Evolutionary conservation across 2,888 invertebrate species (phyloP).

Genomic region (Eudasyphora cyanicolor): DNA sequence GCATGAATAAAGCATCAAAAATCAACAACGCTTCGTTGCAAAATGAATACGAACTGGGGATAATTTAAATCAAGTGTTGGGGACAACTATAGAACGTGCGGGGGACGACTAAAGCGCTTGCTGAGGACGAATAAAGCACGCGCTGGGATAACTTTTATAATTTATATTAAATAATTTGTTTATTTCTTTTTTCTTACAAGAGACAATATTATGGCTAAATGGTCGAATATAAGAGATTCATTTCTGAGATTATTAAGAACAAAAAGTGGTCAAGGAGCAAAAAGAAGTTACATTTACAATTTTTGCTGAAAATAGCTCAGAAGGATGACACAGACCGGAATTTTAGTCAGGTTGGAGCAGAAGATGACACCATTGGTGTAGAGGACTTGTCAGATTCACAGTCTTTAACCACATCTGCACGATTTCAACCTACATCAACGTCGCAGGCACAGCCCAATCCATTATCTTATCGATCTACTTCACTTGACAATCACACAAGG

Average conservation of each 20-base stretch:
- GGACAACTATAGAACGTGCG: too few species aligned
- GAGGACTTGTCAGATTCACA: neutral
- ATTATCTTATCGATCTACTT: neutral
- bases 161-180: neutral
- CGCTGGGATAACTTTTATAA: too few species aligned
- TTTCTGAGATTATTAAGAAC: constrained; percentile 2
- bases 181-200: neutral
- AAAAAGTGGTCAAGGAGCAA: neutral
- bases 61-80: too few species aligned
- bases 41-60: too few species aligned
- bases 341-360: neutral
- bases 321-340: neutral
- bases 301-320: constrained; percentile 3
- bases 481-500: neutral
- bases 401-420: neutral
- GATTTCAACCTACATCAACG: neutral
- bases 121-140: too few species aligned
- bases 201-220: constrained; percentile 3
- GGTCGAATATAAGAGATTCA: neutral
- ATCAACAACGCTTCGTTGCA: too few species aligned
- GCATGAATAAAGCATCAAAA: too few species aligned
- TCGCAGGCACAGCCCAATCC: neutral
- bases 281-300: neutral
- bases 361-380: neutral
- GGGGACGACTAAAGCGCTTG: too few species aligned